Evolutionary conservation across 2,888 invertebrate genomes (phyloP).

Genomic region (Asteroscopus sphinx): DNA sequence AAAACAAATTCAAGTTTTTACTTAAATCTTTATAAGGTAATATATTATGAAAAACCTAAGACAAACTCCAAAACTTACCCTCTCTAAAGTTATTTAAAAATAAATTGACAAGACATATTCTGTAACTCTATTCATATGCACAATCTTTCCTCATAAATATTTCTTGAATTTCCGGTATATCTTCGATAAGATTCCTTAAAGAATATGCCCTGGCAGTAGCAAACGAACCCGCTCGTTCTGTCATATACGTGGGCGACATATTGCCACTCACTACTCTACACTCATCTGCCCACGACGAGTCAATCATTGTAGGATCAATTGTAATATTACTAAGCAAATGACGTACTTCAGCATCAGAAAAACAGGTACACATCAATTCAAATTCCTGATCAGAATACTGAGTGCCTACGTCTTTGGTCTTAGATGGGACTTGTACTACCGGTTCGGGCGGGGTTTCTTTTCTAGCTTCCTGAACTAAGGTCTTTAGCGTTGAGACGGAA

Average conservation of each 20-base stretch:
- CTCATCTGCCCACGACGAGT: background rate
- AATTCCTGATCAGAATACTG: conserved; percentile 74
- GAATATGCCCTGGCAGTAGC: conserved; percentile 69
- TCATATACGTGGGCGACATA: conserved; percentile 4
- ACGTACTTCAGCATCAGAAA: conserved; percentile 69
- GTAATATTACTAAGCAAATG: conserved; percentile 59
- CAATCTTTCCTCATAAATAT: conserved; percentile 75
- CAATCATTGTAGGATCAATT: conserved; percentile 41
- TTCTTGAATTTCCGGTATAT: conserved; percentile 69
- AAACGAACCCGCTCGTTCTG: conserved; percentile 57
- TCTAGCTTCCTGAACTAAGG: conserved; percentile 67
- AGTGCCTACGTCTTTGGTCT: conserved; percentile 67
- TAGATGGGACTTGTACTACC: conserved; percentile 55
- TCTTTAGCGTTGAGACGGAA: conserved; percentile 67
- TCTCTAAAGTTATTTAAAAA: conserved; percentile 8
- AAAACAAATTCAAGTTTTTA: background rate
- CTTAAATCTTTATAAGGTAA: conserved; percentile 17
- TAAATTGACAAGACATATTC: background rate
- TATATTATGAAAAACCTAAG: conserved; percentile 15
- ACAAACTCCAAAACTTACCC: conserved; percentile 9
- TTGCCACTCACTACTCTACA: background rate
- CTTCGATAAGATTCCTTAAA: conserved; percentile 66
- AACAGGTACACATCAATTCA: conserved; percentile 76
- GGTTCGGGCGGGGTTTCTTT: conserved; percentile 22
- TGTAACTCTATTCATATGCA: conserved; percentile 14